These are phyloP conservation scores for Oxystoma pomonae DNA, from an alignment of 2,888 invertebrate species.

Conservation along the genomic window DNA sequence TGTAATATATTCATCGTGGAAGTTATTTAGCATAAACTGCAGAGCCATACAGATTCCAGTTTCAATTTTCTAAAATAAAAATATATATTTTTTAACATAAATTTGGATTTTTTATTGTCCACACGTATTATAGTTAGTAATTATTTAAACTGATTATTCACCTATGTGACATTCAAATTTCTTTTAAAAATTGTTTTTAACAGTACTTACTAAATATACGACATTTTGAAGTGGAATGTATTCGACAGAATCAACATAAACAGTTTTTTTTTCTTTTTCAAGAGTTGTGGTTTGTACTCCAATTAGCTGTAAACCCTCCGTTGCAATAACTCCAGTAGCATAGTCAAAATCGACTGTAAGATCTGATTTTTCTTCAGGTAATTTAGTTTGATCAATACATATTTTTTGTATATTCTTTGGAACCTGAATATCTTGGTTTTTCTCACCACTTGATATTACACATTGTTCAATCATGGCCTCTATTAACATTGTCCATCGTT, in stretches of 20 bases:
- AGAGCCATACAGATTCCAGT: slow-evolving; percentile 39
- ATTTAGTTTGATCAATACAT: slow-evolving; percentile 42
- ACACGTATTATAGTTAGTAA: background rate
- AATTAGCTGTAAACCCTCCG: slow-evolving; percentile 40
- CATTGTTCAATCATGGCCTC: slow-evolving; percentile 83
- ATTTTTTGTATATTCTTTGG: slow-evolving; percentile 60
- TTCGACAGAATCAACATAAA: slow-evolving; percentile 39
- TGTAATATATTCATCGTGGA: slow-evolving; percentile 32
- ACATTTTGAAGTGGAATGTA: slow-evolving; percentile 35
- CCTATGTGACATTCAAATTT: background rate
- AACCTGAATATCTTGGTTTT: slow-evolving; percentile 65
- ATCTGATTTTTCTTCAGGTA: slow-evolving; percentile 36
- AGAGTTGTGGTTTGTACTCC: slow-evolving; percentile 35
- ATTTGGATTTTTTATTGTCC: background rate
- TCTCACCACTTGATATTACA: slow-evolving; percentile 52
- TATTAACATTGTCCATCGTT: slow-evolving; percentile 83
- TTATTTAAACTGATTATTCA: background rate
- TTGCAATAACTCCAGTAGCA: slow-evolving; percentile 38
- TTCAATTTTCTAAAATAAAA: slow-evolving; percentile 38
- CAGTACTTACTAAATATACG: slow-evolving; percentile 29
- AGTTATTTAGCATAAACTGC: slow-evolving; percentile 38
- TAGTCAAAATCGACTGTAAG: slow-evolving; percentile 38
- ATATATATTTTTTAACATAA: background rate
- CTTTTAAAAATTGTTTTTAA: background rate
- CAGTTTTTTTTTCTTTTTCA: slow-evolving; percentile 30